Conservation (phyloP, 2,113 vertebrate species). For the Mobula hypostoma region DNA sequence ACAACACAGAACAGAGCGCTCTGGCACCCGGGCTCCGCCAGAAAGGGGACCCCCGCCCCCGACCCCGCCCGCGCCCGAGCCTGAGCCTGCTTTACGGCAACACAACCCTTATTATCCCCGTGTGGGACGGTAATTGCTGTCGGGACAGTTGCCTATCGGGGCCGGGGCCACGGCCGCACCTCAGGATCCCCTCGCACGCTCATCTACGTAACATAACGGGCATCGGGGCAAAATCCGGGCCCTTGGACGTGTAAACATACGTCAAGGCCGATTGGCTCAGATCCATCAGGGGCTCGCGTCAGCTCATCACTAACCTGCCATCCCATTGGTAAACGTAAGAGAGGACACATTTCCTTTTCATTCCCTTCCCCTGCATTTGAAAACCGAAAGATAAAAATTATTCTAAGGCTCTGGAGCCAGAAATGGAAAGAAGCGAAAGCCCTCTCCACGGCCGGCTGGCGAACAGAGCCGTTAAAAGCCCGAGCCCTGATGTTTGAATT, state of each 20-base stretch:
- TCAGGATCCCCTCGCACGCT: not conserved
- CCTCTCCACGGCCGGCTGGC: not conserved
- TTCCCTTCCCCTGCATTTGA: not conserved
- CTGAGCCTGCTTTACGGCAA: too few relatives aligned
- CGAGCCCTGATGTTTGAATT: not conserved
- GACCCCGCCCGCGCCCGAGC: too few relatives aligned
- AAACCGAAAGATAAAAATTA: not conserved
- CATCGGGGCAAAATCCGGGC: not conserved
- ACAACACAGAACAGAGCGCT: not conserved
- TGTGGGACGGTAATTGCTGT: not conserved
- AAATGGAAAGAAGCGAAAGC: slow-evolving; percentile 16
- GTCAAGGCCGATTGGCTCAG: slow-evolving; percentile 8
- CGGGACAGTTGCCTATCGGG: not conserved
- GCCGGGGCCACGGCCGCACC: too few relatives aligned
- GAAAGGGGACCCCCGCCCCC: too few relatives aligned
- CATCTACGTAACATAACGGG: slow-evolving; percentile 21
- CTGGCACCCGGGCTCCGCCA: too few relatives aligned
- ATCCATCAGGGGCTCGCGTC: not conserved
- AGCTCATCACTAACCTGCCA: not conserved
- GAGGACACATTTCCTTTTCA: not conserved
- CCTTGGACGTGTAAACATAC: not conserved
- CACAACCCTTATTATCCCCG: too few relatives aligned
- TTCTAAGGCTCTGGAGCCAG: not conserved
- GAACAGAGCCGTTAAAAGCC: not conserved
- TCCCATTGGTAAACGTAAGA: not conserved